Conservation (phyloP, 1,140 invertebrate genomes). For the Helicoverpa armigera region DNA sequence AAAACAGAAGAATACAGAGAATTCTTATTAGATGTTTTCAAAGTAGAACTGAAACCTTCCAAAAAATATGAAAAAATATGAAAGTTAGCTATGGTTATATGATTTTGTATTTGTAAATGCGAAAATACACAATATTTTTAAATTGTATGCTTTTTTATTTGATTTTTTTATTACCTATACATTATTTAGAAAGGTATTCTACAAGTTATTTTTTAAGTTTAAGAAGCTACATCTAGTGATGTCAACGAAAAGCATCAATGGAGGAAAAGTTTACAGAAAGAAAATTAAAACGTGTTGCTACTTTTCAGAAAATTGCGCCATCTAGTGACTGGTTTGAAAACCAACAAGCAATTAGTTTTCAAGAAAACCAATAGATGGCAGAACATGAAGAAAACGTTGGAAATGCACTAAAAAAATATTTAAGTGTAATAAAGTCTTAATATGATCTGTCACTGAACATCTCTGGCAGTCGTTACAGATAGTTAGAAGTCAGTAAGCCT, state of each 20-base stretch:
- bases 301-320: neutral
- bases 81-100: neutral
- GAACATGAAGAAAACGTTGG: neutral
- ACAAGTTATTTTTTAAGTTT: too few species aligned
- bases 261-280: too few species aligned
- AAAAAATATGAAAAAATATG: neutral
- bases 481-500: too few species aligned
- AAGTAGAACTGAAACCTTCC: neutral
- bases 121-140: too few species aligned
- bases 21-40: conserved; percentile 69
- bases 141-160: too few species aligned
- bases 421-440: too few species aligned
- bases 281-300: neutral
- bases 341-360: neutral
- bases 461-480: too few species aligned
- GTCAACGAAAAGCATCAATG: neutral
- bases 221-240: neutral
- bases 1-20: conserved; percentile 68
- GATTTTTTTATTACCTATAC: too few species aligned
- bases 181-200: too few species aligned
- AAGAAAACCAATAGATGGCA: neutral
- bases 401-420: too few species aligned
- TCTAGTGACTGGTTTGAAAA: neutral
- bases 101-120: too few species aligned
- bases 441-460: too few species aligned